phyloP scores from a whole-genome alignment of 2,113 vertebrate species.

The Prochilodus magdalenae region DNA sequence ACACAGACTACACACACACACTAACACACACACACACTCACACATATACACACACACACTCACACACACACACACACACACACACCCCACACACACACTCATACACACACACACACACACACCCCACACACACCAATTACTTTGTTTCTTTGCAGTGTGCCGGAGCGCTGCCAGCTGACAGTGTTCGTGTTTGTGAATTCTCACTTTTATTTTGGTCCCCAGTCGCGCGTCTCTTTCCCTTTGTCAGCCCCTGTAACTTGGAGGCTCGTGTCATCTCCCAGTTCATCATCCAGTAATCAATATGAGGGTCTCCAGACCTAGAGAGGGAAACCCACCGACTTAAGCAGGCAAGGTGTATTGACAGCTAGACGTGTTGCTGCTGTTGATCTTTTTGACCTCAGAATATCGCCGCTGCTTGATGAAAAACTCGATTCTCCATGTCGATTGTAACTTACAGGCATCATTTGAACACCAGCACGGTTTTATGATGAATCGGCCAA shows the following conservation, averaged over 20 bases:
- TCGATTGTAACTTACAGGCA: too few relatives aligned
- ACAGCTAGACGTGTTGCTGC: neutral
- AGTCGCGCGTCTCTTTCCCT: neutral
- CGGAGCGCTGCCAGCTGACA: neutral
- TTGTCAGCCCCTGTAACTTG: neutral
- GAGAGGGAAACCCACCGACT: neutral
- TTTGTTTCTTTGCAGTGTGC: neutral
- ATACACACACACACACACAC: neutral
- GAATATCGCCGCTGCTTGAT: neutral
- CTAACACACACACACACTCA: too few relatives aligned
- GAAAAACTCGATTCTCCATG: too few relatives aligned
- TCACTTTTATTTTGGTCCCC: conserved; percentile 7
- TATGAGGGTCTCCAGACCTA: neutral
- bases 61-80: too few relatives aligned
- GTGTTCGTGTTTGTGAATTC: neutral
- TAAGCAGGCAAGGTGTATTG: neutral
- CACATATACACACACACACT: too few relatives aligned
- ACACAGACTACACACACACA: too few relatives aligned
- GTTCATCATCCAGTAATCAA: conserved; percentile 19
- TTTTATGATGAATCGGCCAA: too few relatives aligned
- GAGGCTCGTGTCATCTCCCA: neutral
- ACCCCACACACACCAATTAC: neutral
- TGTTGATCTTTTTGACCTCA: neutral
- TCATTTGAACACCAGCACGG: too few relatives aligned
- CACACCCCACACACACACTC: neutral